Base-by-base conservation (phyloP, 2,888 invertebrate species). In the Tipula confusa region DNA sequence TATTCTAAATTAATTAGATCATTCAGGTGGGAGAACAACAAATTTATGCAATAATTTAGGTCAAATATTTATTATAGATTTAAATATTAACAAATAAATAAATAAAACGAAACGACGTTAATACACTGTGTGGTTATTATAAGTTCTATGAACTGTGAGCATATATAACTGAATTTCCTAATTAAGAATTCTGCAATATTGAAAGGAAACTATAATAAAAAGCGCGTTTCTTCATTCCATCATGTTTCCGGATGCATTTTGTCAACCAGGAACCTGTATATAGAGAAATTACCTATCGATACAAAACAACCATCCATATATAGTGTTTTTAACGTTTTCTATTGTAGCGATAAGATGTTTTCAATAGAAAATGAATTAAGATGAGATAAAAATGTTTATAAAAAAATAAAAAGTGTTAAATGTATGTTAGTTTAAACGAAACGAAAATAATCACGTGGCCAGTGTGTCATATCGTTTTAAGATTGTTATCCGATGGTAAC, bases 121-220 rank as follows among this genome's bases (percentile, higher is more conserved):
- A 6, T 64, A 64, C 24, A 18, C 64, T 24, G 3, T 13, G 2
- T 13, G 38, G 31, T 31, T 31, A 31, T 31, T n/a, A 43, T 64
- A 64, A 64, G 64, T 64, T 64, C 64, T 64, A 64, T 64, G 64
- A 64, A 64, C 64, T 64, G 64, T 64, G 64, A 64, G 64, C n/a
- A n/a, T n/a, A n/a, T n/a, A n/a, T 64, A 64, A 64, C 64, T 64
- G 64, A 64, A 64, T 64, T 24, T 64, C 64, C 64, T 64, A 64
- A 64, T 64, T 64, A 64, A 64, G 64, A 64, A 24, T 3, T 43
- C 43, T 64, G 6, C 24, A 24, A 24, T 24, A 64, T 64, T 64
- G 64, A 64, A 64, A 64, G 64, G 64, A 64, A 64, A 64, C 11
- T 64, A 64, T 9, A 15, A 43, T 43, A 18, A 3, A 15, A 4